A percentile compares a stretch with the other conserved stretches of the same genome.
Evolutionary conservation across 64 coral and sea anemone species (phyloP).

Genomic region (Actinia tenebrosa): DNA sequence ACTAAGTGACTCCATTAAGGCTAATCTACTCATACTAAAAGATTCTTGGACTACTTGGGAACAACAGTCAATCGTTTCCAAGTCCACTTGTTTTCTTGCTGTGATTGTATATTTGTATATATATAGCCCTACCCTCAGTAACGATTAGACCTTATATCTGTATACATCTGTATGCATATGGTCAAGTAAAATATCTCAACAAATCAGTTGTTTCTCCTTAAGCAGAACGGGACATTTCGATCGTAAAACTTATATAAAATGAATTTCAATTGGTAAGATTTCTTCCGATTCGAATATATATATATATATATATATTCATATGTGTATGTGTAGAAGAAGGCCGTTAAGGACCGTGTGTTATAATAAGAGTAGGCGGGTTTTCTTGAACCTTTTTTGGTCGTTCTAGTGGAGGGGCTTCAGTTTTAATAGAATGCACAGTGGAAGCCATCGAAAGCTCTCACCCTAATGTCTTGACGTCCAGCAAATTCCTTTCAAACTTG

Average conservation of each 20-base stretch:
- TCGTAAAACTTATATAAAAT: background rate
- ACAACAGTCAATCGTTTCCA: background rate
- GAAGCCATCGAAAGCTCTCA: constrained; percentile 16
- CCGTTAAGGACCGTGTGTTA: background rate
- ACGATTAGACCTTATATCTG: no score
- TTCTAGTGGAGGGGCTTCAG: background rate
- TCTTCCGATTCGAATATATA: background rate
- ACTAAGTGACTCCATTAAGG: background rate
- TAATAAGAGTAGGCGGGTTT: background rate
- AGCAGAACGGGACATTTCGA: background rate
- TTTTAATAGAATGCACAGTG: constrained; percentile 11
- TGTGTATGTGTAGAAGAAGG: background rate
- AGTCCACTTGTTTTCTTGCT: background rate
- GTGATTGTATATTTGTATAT: background rate
- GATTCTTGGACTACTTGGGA: background rate
- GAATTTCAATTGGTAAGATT: background rate
- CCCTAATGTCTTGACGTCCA: constrained; percentile 3
- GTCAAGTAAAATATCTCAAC: background rate
- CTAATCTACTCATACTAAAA: background rate
- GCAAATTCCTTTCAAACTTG: constrained; percentile 1
- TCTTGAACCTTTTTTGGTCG: background rate
- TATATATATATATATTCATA: no score
- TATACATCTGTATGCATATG: background rate
- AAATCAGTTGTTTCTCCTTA: background rate
- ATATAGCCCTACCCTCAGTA: no score